Evolutionary conservation across 2,888 invertebrate genomes (phyloP), one percentile per base, ranked within the genome.

Genomic region (Sminthurinus aureus): DNA sequence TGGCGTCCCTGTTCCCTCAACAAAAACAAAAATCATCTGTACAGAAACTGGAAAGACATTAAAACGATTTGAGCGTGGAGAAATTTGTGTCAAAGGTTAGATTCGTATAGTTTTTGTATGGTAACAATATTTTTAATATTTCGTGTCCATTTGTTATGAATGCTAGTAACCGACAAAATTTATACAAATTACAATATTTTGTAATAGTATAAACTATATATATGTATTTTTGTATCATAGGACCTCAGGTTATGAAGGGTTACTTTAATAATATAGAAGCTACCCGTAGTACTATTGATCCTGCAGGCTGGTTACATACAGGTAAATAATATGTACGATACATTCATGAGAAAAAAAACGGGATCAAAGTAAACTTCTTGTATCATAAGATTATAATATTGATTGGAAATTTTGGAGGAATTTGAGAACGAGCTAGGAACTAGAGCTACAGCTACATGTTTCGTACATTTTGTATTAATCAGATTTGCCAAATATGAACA

Each of bases 251-350:
- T 0, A 96, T 96, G 95, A 93, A 93, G 90, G 95, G 95, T 12
- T 96, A 96, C 90, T 93, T 94, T 90, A 94, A 95, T 88, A 95
- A 95, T 89, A 93, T 93, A 85, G 91, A 93, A 89, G 95, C 95
- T 0, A 96, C 95, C 0, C 92, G 91, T 73, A 94, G 94, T 88
- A 94, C 94, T 0, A 91, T 96, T 9, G 94, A 94, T 89, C 91
- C 91, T 12, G 94, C 95, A 0, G 95, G 95, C 18, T 96, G 96
- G 96, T 91, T 96, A 22, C 94, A 94, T 89, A 94, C 94, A 0
- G 58, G 58, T 58, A 38, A 38, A 38, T 1, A 38, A 38, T 6
- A n/a, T n/a, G n/a, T n/a, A n/a, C n/a, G n/a, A n/a, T n/a, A n/a
- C n/a, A n/a, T n/a, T n/a, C n/a, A n/a, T n/a, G n/a, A 38, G 38